A percentile compares a stretch with the other conserved stretches of the same genome.
Conservation (phyloP, 2,888 invertebrate genomes). For the Stenotaenia linearis region DNA sequence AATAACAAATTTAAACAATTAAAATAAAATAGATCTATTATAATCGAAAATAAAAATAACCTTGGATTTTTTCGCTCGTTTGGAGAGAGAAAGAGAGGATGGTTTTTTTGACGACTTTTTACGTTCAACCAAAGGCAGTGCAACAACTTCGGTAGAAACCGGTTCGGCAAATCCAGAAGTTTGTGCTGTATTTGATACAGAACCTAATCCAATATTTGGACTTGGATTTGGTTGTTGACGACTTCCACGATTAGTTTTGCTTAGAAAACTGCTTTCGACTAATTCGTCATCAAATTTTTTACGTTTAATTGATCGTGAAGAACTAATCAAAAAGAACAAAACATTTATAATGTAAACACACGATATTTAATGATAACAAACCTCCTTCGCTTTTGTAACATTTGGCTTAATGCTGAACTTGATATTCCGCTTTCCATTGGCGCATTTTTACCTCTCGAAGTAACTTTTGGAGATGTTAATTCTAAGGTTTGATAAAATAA, state of each 20-base stretch:
- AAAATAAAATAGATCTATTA: not conserved
- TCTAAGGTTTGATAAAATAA: not conserved
- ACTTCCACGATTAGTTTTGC: conserved; percentile 37
- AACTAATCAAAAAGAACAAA: conserved; percentile 54
- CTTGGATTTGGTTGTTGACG: not conserved
- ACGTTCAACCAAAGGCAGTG: not conserved
- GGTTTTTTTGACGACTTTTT: conserved; percentile 36
- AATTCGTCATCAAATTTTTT: conserved; percentile 95
- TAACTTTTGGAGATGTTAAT: not conserved
- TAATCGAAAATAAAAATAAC: conserved; percentile 21
- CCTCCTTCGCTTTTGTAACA: conserved; percentile 11
- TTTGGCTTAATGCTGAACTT: not conserved
- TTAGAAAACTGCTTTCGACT: conserved; percentile 75
- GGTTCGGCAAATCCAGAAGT: not conserved
- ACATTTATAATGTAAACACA: not conserved
- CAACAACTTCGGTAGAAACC: not conserved
- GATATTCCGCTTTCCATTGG: not conserved
- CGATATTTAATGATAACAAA: not conserved
- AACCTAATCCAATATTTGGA: not conserved
- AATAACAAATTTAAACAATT: not conserved
- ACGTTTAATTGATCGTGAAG: conserved; percentile 88
- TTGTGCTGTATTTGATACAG: not conserved
- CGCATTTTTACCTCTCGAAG: not conserved
- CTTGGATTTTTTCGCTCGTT: conserved; percentile 39
- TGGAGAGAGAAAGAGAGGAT: too few relatives aligned